phyloP scores from a whole-genome alignment of 2,888 invertebrate genomes.

The Spatulosminthurus flaviceps region DNA sequence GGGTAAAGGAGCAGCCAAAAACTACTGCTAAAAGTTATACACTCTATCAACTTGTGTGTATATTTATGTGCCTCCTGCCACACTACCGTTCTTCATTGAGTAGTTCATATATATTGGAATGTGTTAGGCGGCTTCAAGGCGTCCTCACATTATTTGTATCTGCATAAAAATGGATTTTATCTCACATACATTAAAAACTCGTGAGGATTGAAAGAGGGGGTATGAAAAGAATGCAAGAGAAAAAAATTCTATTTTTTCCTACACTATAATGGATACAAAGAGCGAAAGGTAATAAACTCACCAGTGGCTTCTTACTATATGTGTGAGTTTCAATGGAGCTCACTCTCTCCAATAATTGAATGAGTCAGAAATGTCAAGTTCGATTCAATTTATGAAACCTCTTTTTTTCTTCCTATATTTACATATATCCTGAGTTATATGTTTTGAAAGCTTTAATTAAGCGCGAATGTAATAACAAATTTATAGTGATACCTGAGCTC shows the following conservation, averaged over 20 bases:
- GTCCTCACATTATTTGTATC: background rate
- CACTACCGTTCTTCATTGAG: no score
- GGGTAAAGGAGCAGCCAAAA: no score
- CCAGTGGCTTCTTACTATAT: no score
- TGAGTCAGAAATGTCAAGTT: conserved; percentile 24
- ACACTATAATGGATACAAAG: background rate
- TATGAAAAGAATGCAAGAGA: no score
- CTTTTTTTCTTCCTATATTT: no score
- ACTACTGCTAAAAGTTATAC: background rate
- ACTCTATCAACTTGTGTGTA: no score
- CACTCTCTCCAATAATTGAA: background rate
- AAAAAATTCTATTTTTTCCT: background rate
- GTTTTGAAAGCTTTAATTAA: no score
- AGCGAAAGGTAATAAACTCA: conserved; percentile 30
- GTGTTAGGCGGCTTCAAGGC: no score
- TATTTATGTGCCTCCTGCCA: no score
- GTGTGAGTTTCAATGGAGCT: background rate
- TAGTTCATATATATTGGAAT: no score
- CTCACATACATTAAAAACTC: background rate
- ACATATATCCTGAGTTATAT: background rate
- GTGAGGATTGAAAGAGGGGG: background rate
- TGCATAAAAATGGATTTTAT: background rate
- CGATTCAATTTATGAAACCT: background rate
- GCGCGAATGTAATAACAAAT: no score
- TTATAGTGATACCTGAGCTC: no score